phyloP scores from a whole-genome alignment of 2,888 invertebrate genomes.

The Boloria euphrosyne region DNA sequence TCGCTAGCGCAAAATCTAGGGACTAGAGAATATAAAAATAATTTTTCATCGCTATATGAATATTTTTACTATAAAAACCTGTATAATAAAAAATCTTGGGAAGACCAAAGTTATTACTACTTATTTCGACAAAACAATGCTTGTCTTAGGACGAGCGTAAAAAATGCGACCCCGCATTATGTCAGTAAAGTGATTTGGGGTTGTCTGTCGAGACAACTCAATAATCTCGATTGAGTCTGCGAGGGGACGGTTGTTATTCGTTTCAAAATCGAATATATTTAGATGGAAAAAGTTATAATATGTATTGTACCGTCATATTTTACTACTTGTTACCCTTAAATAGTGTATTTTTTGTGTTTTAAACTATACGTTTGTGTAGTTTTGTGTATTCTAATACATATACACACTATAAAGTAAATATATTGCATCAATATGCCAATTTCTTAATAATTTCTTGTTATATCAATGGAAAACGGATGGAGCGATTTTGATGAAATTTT shows the following conservation, averaged over 20 bases:
- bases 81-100: neutral
- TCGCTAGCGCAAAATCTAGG: no score
- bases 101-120: no score
- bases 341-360: neutral
- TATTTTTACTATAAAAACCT: neutral
- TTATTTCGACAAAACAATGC: slow-evolving; percentile 8
- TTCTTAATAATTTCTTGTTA: no score
- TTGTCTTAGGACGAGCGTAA: slow-evolving; percentile 8
- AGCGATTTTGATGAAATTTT: no score
- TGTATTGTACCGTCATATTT: neutral
- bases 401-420: no score
- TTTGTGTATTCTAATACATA: no score
- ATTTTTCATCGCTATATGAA: neutral
- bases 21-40: no score
- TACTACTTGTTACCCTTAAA: no score
- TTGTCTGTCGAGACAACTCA: slow-evolving; percentile 39
- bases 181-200: slow-evolving; percentile 54
- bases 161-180: slow-evolving; percentile 34
- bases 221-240: slow-evolving; percentile 40
- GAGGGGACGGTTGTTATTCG: slow-evolving; percentile 29
- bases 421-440: no score
- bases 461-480: no score
- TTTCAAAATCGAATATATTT: slow-evolving; percentile 25
- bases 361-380: neutral
- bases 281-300: slow-evolving; percentile 14